These are phyloP conservation scores for Tachypleus tridentatus DNA, from an alignment of 1,140 invertebrate species.

Conservation along the genomic window DNA sequence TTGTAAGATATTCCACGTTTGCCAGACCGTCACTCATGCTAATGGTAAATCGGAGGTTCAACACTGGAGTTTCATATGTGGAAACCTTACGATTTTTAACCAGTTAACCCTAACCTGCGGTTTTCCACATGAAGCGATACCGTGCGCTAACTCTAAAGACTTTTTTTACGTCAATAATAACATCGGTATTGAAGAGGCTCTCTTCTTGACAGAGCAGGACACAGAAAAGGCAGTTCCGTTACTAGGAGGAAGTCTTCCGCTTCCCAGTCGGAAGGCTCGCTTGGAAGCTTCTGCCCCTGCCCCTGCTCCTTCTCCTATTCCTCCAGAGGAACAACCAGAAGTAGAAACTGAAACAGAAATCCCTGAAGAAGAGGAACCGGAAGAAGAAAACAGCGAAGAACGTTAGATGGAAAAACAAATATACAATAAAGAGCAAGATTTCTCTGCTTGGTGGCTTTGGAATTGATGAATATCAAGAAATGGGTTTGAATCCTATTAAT, in stretches of 20 bases:
- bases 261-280: too few relatives aligned
- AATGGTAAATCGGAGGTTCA: slow-evolving; percentile 35
- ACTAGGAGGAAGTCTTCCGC: not conserved
- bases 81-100: slow-evolving; percentile 70
- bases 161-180: slow-evolving; percentile 27
- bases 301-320: too few relatives aligned
- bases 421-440: too few relatives aligned
- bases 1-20: slow-evolving; percentile 34
- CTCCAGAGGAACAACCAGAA: too few relatives aligned
- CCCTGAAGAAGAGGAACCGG: too few relatives aligned
- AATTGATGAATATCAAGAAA: too few relatives aligned
- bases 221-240: slow-evolving; percentile 5
- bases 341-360: too few relatives aligned
- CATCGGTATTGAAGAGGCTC: slow-evolving; percentile 18
- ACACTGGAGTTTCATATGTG: slow-evolving; percentile 71
- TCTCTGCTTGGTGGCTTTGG: too few relatives aligned
- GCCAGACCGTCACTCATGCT: slow-evolving; percentile 46
- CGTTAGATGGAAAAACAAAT: too few relatives aligned
- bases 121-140: slow-evolving; percentile 26
- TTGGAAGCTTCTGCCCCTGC: too few relatives aligned
- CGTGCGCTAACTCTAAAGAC: slow-evolving; percentile 27
- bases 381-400: too few relatives aligned
- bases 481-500: too few relatives aligned
- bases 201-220: slow-evolving; percentile 12
- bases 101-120: slow-evolving; percentile 47